Percentiles rank a stretch among this genome's conserved stretches.
These are phyloP conservation scores for Oceanodroma leucorhoa DNA, from an alignment of 2,797 vertebrate species.

Conservation along the genomic window DNA sequence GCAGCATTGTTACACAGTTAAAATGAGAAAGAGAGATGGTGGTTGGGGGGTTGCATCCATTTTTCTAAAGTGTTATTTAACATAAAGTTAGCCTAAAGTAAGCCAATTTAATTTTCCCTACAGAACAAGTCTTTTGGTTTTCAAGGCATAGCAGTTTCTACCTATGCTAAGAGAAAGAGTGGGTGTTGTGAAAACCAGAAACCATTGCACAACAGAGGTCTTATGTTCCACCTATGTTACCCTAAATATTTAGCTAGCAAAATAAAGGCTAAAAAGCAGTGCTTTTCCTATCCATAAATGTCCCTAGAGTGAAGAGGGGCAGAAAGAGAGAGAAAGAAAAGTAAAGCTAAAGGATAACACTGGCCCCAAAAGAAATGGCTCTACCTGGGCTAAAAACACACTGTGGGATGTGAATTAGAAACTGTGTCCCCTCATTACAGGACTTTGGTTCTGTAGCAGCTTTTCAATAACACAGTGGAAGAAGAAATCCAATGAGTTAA, in stretches of 20 bases:
- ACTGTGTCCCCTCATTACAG: not conserved
- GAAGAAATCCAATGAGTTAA: not conserved
- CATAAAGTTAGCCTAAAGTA: not conserved
- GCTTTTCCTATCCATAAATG: not conserved
- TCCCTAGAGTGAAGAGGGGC: not conserved
- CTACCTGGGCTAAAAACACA: not conserved
- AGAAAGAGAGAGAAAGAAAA: not conserved
- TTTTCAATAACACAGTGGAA: not conserved
- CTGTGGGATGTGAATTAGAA: not conserved
- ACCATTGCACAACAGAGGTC: not conserved
- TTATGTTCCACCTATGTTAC: not conserved
- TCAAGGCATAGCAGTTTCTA: not conserved
- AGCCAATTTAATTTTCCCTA: not conserved
- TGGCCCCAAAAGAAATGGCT: not conserved
- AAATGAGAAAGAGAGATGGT: not conserved
- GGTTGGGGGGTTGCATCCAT: no score
- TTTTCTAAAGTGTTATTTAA: not conserved
- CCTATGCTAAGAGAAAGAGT: not conserved
- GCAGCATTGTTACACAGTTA: not conserved
- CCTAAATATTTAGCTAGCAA: slow-evolving; percentile 25
- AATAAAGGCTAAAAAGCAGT: slow-evolving; percentile 4
- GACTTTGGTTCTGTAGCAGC: not conserved
- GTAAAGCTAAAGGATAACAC: not conserved
- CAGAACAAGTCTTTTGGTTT: not conserved
- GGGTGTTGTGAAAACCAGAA: slow-evolving; percentile 24